Conservation (phyloP, 2,113 vertebrate genomes). For the Eudyptes chrysolophus region DNA sequence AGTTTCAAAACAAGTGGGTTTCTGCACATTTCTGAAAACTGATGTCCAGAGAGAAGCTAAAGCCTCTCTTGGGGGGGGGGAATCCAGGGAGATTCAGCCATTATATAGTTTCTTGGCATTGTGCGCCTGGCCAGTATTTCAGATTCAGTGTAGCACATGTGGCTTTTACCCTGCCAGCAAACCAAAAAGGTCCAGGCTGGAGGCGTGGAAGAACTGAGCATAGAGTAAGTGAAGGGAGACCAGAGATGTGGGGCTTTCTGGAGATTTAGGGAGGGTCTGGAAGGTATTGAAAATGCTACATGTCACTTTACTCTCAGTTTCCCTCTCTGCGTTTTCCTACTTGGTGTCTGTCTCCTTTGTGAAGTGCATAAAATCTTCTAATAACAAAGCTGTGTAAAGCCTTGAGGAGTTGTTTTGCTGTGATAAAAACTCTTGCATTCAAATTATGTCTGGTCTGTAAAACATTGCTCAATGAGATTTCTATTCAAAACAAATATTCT, state of each 20-base stretch:
- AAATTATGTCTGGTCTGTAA: neutral
- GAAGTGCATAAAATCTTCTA: conserved; percentile 20
- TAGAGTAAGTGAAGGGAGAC: neutral
- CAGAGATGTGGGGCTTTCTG: neutral
- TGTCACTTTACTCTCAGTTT: neutral
- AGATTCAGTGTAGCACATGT: fast-evolving
- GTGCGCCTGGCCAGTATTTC: neutral
- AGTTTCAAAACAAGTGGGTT: neutral
- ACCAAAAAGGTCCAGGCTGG: neutral
- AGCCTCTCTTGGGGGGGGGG: neutral
- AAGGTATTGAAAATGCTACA: neutral
- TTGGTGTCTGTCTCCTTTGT: conserved; percentile 22
- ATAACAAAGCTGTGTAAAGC: conserved; percentile 33
- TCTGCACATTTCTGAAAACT: neutral
- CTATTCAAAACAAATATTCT: neutral
- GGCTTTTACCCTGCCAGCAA: neutral
- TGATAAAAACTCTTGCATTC: neutral
- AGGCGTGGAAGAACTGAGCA: neutral
- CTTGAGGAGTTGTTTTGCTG: neutral
- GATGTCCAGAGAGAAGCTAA: neutral
- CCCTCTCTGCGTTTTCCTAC: neutral
- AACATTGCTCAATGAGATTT: neutral
- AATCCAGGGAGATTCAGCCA: neutral
- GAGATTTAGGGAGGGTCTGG: neutral
- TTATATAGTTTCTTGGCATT: neutral